phyloP scores from a whole-genome alignment of 2,113 vertebrate species.

The Cairina moschata region DNA sequence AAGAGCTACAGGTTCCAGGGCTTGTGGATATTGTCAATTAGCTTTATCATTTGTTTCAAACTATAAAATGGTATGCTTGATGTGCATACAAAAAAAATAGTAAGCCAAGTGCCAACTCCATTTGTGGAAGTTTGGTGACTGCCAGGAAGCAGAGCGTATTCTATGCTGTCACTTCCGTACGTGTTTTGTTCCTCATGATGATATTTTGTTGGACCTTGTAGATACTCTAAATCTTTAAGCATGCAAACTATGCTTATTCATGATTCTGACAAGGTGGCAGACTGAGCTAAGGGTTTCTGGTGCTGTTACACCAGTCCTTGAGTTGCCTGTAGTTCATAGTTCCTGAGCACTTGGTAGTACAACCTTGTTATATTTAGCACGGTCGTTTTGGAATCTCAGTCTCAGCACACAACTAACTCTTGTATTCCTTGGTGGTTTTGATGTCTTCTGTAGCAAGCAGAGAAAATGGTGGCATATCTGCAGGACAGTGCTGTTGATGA shows the following conservation, averaged over 20 bases:
- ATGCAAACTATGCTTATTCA: background rate
- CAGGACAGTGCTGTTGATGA: conserved; percentile 94
- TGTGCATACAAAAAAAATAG: background rate
- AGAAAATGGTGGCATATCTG: conserved; percentile 98
- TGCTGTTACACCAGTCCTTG: background rate
- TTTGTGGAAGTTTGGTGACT: background rate
- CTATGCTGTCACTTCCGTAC: background rate
- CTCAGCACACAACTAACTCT: background rate
- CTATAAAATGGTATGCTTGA: background rate
- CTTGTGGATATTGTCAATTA: background rate
- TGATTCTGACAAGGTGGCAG: background rate
- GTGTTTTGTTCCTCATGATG: background rate
- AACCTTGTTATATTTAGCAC: background rate
- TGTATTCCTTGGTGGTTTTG: background rate
- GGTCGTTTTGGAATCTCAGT: background rate
- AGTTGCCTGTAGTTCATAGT: background rate
- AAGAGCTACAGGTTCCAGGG: background rate
- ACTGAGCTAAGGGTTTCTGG: background rate
- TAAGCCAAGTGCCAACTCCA: background rate
- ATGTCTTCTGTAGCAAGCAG: conserved; percentile 87
- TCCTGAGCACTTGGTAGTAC: background rate
- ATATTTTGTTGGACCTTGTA: background rate
- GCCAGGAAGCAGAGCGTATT: background rate
- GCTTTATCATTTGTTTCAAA: background rate
- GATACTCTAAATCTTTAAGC: background rate